Base-by-base conservation (phyloP, 2,797 vertebrate genomes). In the Stomatorhinus walkeri region DNA sequence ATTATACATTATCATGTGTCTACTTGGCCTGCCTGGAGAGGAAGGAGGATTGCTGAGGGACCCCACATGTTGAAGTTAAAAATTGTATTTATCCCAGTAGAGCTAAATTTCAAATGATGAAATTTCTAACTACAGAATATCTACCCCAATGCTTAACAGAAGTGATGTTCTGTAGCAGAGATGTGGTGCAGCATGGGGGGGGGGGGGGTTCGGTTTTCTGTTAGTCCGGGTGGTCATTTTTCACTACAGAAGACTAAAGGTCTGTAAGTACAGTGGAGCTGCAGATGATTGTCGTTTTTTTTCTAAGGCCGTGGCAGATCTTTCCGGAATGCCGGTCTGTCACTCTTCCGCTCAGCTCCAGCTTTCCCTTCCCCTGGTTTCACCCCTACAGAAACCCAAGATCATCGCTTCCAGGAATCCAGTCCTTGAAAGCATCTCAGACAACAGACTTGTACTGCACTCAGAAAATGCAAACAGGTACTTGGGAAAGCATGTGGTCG, bases 391-490 rank as follows among this genome's bases (percentile, higher is more conserved):
- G 81, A 92, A 84, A 72, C 81, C 89, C 76, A 90, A 87, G 61
- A 83, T 43, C 28, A 88, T 89, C 88, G 88, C 87, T 0, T 90
- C 81, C n/a, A 90, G 90, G 32, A 88, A 87, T n/a, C 90, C 81
- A 2, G 87, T 0, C 0, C 7, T 0, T 32, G 91, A 92, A 9
- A 90, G 40, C 16, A n/a, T 59, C 9, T 83, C 40, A 0, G 90
- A 92, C 87, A 92, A 92, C 87, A 90, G 85, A 28, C 91, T 89
- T 48, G 54, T 10, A 0, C 0, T 0, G 40, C 89, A 88, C n/a
- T 89, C 87, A 16, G 83, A 16, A 0, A 36, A 84, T 12, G 61
- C 85, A 0, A 89, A 87, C 7, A 79, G 89, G 24, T 90, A 51
- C 28, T 90, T 87, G 87, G 90, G 14, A 0, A 90, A 91, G 87